Evolutionary conservation across 2,888 invertebrate species (phyloP), one percentile per base, ranked within the genome.

Genomic region (Hipparchia sbordonii): DNA sequence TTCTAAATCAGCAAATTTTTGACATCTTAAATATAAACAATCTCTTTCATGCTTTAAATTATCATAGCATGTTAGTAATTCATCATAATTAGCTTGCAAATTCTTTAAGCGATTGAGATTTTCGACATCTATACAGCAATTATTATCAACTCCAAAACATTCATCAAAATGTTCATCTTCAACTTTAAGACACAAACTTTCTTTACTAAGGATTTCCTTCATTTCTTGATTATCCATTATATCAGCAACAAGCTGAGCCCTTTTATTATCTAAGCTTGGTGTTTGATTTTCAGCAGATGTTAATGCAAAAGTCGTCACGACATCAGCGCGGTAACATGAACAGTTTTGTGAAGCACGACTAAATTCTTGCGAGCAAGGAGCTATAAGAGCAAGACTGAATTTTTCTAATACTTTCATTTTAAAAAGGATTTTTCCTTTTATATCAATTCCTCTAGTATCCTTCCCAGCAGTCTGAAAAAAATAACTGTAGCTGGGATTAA

Each of bases 401-500:
- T 89, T 92, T 83, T 93, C 93, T 59, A 93, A 82, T 13, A 93
- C 85, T 79, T 92, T 93, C 13, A 93, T 78, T 82, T 93, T 93
- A 69, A 84, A 91, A 39, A 93, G 80, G 77, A 93, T 93, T 84
- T 89, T 93, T 23, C 89, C 92, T 81, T 87, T 92, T 72, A 92
- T 88, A 71, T 92, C 90, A 61, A 92, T 83, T 71, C 84, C 81
- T 9, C 88, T 85, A 48, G 82, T 89, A 72, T 92, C 90, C 84
- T 86, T 92, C 9, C 89, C 91, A 6, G 88, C 82, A 60, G 87
- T 89, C 93, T 68, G 51, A 10, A 59, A 68, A 13, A 5, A 0
- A 46, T 39, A 5, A 33, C 8, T 7, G 9, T 52, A 4, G 39
- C 39, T 39, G 39, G 2, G 39, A 39, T 39, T 39, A 39, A 39